These are phyloP conservation scores for Danaus chrysippus DNA, from an alignment of 2,888 invertebrate species.

Conservation along the genomic window DNA sequence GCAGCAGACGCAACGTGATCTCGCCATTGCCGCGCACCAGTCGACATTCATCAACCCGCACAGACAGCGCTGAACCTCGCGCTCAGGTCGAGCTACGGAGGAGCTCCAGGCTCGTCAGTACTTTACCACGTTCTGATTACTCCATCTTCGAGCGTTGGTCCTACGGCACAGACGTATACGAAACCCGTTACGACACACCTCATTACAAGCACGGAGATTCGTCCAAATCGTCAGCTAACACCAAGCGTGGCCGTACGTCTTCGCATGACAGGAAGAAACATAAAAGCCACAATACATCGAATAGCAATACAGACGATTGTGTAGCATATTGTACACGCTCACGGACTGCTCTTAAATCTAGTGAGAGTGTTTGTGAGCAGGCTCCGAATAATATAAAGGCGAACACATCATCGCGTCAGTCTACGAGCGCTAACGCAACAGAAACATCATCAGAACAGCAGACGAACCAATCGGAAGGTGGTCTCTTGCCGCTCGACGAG, in stretches of 20 bases:
- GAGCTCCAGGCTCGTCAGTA: slow-evolving; percentile 74
- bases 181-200: slow-evolving; percentile 66
- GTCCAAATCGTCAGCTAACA: slow-evolving; percentile 46
- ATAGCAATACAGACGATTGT: slow-evolving; percentile 57
- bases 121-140: slow-evolving; percentile 72
- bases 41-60: slow-evolving; percentile 53
- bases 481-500: slow-evolving; percentile 71
- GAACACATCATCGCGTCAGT: slow-evolving; percentile 38
- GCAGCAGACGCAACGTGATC: slow-evolving; percentile 63
- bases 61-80: slow-evolving; percentile 63
- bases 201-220: slow-evolving; percentile 62
- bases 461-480: slow-evolving; percentile 59
- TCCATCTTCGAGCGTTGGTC: slow-evolving; percentile 80
- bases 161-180: slow-evolving; percentile 76
- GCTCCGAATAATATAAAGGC: slow-evolving; percentile 47
- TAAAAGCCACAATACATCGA: slow-evolving; percentile 50
- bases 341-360: slow-evolving; percentile 68
- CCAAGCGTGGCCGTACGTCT: slow-evolving; percentile 60
- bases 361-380: slow-evolving; percentile 68
- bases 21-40: slow-evolving; percentile 64
- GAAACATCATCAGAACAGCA: slow-evolving; percentile 43
- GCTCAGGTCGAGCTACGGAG: slow-evolving; percentile 60
- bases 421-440: slow-evolving; percentile 47
- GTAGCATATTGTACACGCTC: slow-evolving; percentile 73
- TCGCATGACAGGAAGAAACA: slow-evolving; percentile 71